Evolutionary conservation across 1,140 invertebrate species (phyloP).

Genomic region (Teleogryllus occipitalis): DNA sequence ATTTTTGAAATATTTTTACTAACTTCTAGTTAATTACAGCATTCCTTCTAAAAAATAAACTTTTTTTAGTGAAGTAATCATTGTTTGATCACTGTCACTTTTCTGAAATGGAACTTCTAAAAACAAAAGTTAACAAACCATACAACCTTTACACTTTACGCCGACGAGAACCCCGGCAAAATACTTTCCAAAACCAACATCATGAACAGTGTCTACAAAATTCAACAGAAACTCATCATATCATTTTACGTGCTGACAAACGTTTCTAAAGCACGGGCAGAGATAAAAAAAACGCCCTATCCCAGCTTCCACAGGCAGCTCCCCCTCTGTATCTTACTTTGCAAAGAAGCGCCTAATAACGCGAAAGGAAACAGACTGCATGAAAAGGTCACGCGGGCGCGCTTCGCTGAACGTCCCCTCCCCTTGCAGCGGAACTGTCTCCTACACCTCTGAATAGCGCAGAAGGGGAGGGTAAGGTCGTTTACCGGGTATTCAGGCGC

Average conservation of each 20-base stretch:
- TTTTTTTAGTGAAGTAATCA: no score
- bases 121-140: no score
- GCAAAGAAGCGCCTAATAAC: constrained; percentile 1
- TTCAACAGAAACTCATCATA: not conserved
- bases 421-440: not conserved
- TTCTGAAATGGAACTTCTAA: no score
- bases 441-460: not conserved
- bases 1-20: no score
- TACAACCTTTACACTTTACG: no score
- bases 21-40: no score
- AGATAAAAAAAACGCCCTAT: not conserved
- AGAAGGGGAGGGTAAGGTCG: not conserved
- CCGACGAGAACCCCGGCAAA: no score
- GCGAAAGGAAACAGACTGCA: not conserved
- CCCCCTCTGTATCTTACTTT: not conserved
- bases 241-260: not conserved
- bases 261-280: not conserved
- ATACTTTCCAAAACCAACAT: no score
- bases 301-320: not conserved
- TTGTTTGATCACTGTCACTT: no score
- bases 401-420: not conserved
- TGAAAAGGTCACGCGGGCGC: not conserved
- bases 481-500: not conserved
- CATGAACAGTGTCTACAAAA: no score
- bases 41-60: no score